Base-by-base conservation (phyloP, 2,113 vertebrate genomes). In the Alces alces region DNA sequence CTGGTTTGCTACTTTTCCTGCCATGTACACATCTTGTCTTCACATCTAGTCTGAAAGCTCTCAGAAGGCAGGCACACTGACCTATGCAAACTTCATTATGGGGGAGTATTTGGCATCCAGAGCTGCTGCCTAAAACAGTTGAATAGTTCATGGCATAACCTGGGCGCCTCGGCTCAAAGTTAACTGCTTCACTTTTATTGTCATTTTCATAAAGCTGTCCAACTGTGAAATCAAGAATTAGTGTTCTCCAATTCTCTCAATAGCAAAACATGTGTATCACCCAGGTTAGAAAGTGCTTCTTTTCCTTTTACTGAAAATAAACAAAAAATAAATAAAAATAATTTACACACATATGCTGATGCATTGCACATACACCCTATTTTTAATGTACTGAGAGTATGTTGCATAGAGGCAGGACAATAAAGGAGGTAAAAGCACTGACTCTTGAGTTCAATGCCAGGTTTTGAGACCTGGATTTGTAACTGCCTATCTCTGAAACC, bases 191-290 rank as follows among this genome's bases (percentile, higher is more conserved):
- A 61, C 21, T 92, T 97, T 94, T 61, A 93, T 52, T 83, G 47
- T 80, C 17, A 86, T 86, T 97, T 97, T 66, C 64, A 89, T 96
- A 95, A 96, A 97, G 73, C 5, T 80, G 17, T 82, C 45, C 55
- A 82, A 92, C 84, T 93, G 70, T 93, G 70, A 97, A 97, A 96
- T 73, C 16, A 86, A 89, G 60, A 95, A 19, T 86, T 92, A 95
- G 91, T 87, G 10, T 57, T 89, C 36, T 83, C 47, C 39, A 54
- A 4, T 61, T 93, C 54, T 87, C 61, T 93, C 50, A 76, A 25
- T 80, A 58, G 52, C 55, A 83, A 97, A 80, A 23, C 0, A 47
- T 13, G 2, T 92, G 7, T 80, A 54, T 94, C 43, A n/a, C 39
- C 43, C 33, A 83, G 52, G n/a, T 52, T 52, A 91, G 36, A 70